Conservation (phyloP, 2,113 vertebrate species). For the Platysteira castanea region DNA sequence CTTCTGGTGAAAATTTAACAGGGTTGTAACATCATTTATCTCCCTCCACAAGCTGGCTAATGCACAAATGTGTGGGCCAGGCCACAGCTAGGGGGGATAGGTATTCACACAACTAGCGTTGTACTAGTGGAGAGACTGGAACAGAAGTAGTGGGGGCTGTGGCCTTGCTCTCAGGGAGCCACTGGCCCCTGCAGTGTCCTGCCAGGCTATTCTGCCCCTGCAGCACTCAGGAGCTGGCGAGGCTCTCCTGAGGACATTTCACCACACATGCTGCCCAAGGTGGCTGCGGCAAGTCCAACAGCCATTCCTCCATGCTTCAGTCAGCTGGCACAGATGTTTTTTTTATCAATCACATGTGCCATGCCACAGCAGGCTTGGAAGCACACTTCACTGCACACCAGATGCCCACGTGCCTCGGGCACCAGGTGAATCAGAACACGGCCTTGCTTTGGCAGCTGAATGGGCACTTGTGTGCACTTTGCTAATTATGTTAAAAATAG, state of each 20-base stretch:
- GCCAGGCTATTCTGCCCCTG: not conserved
- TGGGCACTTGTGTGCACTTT: fast-evolving
- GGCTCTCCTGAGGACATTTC: fast-evolving
- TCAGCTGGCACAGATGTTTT: not conserved
- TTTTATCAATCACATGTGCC: not conserved
- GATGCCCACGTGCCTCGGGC: not conserved
- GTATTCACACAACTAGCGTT: not conserved
- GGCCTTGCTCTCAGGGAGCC: not conserved
- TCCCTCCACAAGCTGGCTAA: not conserved
- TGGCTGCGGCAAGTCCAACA: not conserved
- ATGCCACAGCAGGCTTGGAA: not conserved
- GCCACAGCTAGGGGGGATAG: not conserved
- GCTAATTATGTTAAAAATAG: not conserved
- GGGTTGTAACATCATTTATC: not conserved
- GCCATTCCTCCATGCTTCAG: not conserved
- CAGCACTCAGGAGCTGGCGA: not conserved
- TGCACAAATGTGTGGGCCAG: not conserved
- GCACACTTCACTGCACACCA: not conserved
- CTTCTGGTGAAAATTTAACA: not conserved
- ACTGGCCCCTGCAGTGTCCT: not conserved
- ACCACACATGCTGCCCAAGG: not conserved
- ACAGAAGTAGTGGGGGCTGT: not conserved
- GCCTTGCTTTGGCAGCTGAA: not conserved
- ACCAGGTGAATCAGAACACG: not conserved
- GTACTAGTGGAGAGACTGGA: not conserved